These are phyloP conservation scores for Poliocrania exsul DNA, from an alignment of 2,797 vertebrate species.

Conservation along the genomic window DNA sequence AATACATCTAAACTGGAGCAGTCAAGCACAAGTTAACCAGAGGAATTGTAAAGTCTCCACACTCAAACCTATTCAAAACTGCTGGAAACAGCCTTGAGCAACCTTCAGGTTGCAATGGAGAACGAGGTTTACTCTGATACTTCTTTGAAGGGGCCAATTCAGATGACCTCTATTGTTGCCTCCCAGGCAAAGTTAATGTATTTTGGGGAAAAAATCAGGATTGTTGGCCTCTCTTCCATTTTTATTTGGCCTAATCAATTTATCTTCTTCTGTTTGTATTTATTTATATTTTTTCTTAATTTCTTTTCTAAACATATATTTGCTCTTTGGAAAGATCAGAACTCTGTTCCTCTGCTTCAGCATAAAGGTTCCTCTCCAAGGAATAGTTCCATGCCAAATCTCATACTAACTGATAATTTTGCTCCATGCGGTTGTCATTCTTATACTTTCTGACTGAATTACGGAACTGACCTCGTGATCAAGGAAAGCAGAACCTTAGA, in stretches of 20 bases:
- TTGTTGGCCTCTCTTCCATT: background rate
- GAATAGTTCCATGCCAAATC: background rate
- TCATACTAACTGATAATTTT: background rate
- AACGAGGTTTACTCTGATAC: background rate
- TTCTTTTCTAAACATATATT: background rate
- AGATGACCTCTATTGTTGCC: background rate
- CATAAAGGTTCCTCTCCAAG: background rate
- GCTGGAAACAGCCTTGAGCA: background rate
- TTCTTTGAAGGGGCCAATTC: background rate
- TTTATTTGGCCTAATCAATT: rapidly evolving
- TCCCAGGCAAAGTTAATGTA: background rate
- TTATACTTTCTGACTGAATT: background rate
- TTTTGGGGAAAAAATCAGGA: rapidly evolving
- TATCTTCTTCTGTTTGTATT: background rate
- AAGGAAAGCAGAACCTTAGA: background rate
- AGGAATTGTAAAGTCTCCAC: background rate
- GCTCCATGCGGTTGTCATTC: background rate
- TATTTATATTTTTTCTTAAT: background rate
- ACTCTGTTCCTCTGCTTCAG: background rate
- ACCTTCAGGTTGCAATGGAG: background rate
- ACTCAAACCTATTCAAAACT: background rate
- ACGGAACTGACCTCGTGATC: background rate
- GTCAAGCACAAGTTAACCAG: background rate
- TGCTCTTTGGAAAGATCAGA: background rate
- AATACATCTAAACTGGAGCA: background rate